Evolutionary conservation across 2,797 vertebrate genomes (phyloP).

Genomic region (Lutjanus campechanus): DNA sequence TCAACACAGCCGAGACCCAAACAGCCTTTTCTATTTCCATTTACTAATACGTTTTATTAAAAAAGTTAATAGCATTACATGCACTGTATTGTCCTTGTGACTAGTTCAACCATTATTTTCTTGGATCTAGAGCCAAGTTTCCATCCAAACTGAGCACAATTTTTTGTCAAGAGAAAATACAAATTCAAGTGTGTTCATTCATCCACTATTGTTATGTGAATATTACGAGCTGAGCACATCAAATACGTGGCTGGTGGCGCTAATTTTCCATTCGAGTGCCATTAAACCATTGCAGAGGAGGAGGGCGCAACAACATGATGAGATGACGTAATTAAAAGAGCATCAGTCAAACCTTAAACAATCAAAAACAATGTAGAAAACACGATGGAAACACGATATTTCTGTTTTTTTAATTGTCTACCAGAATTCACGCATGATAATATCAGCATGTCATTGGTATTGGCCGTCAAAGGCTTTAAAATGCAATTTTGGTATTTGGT

Average conservation of each 20-base stretch:
- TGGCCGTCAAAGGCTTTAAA: no score
- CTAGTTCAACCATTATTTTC: background rate
- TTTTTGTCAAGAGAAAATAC: background rate
- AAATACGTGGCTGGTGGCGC: conserved; percentile 5
- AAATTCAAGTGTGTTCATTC: background rate
- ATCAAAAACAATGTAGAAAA: background rate
- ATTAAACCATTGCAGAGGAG: conserved; percentile 6
- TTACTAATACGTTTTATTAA: background rate
- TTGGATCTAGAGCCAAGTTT: background rate
- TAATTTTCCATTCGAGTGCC: background rate
- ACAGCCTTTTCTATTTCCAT: conserved; percentile 47
- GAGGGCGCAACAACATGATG: background rate
- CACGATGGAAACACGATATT: background rate
- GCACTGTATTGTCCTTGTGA: background rate
- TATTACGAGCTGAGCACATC: background rate
- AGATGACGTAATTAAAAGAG: background rate
- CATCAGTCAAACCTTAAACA: background rate
- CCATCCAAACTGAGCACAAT: background rate
- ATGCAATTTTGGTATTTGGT: no score
- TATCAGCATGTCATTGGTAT: no score
- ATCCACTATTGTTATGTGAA: background rate
- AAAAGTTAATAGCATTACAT: background rate
- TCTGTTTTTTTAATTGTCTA: background rate
- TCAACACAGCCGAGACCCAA: conserved; percentile 37
- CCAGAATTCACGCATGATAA: no score